Percentiles rank a stretch among this genome's conserved stretches.
Evolutionary conservation across 2,113 vertebrate genomes (phyloP).

Genomic region (Thomomys bottae): DNA sequence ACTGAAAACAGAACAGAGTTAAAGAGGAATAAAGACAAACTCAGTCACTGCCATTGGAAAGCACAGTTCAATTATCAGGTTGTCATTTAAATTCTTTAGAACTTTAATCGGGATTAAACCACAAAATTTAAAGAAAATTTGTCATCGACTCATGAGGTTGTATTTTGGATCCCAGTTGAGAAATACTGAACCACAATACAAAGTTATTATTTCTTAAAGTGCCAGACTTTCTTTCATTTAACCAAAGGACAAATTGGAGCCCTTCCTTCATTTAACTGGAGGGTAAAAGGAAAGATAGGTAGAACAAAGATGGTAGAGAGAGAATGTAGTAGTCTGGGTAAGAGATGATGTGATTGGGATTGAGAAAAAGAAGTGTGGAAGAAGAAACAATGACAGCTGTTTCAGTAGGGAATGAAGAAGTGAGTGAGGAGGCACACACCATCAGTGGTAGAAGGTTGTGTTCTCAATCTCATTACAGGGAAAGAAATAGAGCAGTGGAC

Average conservation of each 20-base stretch:
- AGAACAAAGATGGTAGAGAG: neutral
- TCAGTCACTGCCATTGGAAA: constrained; percentile 5
- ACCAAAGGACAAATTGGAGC: too few relatives aligned
- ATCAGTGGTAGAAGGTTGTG: neutral
- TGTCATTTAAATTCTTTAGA: constrained; percentile 55
- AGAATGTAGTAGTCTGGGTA: neutral
- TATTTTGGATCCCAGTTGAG: constrained; percentile 16
- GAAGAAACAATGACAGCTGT: neutral
- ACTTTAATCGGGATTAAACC: constrained; percentile 44
- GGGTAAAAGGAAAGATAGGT: neutral
- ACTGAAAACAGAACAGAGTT: neutral
- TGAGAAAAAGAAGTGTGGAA: neutral
- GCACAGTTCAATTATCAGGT: constrained; percentile 42
- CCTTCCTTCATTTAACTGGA: neutral
- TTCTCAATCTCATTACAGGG: neutral
- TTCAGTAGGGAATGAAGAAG: neutral
- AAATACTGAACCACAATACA: neutral
- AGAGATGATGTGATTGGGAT: neutral
- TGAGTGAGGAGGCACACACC: neutral
- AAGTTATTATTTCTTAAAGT: constrained; percentile 37
- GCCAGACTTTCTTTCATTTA: neutral
- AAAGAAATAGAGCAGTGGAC: neutral
- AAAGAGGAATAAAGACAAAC: neutral
- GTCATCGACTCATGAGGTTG: neutral
- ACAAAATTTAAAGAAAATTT: constrained; percentile 4